Base-by-base conservation (phyloP, 2,888 invertebrate genomes). In the Nemapogon koenigi region DNA sequence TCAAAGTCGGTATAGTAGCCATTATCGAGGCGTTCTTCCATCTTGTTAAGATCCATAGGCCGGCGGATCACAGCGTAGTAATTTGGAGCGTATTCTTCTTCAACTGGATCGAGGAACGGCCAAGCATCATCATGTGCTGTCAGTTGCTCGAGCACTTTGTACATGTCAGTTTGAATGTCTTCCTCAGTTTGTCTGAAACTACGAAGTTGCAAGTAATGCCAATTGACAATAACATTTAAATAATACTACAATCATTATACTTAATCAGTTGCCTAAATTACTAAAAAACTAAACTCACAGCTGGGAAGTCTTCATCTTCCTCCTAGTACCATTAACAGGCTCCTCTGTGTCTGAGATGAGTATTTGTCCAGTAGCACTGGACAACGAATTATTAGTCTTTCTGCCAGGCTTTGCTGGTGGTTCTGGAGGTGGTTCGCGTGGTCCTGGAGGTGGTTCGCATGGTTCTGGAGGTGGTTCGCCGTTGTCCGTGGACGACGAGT, bases 51-150 rank as follows among this genome's bases (percentile, higher is more conserved):
- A 64, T 94, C 93, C 93, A 95, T 94, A 1, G 95, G 95, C 47
- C 87, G 82, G 46, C 88, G 65, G 27, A 88, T 88, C 17, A 88
- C 85, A 1, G 87, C 83, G 55, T 88, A 88, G 59, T 88, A 90
- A 63, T 91, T 89, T 0, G 96, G 95, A 0, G 95, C 95, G 59
- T 91, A 92, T 55, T 92, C 91, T 59, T 95, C 94, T 53, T 94
- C 92, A 1, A 96, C 95, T 0, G 95, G 92, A 57, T 94, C 93
- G 59, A 91, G 83, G 67, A 97, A 96, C 1, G 95, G 95, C 95
- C 95, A 96, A 1, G 95, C 93, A 61, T 96, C 94, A 40, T 90
- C 87, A 60, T 95, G 94, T 51, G 89, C 87, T 55, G 90, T 91
- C 26, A 96, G 84, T 53, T 89, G 86, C 59, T 94, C 91, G 40